Percentiles rank a stretch among this genome's conserved stretches.
phyloP scores from a whole-genome alignment of 2,113 vertebrate species.

The Campylomormyrus numenius region DNA sequence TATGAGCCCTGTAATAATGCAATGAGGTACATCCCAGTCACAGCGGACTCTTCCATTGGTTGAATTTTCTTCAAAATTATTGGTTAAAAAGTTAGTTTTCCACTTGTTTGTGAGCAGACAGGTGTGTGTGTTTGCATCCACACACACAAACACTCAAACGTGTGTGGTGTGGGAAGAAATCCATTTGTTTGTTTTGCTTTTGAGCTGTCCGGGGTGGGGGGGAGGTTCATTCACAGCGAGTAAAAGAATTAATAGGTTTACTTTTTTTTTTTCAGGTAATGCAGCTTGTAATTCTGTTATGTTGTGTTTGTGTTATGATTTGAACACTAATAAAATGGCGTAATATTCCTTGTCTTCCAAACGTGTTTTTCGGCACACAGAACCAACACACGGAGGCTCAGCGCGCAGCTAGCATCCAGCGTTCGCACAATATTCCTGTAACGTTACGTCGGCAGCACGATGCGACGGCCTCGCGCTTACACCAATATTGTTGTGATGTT shows the following conservation, averaged over 20 bases:
- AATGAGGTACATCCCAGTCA: not conserved
- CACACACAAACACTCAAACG: not conserved
- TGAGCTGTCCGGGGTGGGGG: conserved; percentile 43
- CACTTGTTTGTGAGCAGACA: not conserved
- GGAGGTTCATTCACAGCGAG: conserved; percentile 35
- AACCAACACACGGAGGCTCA: conserved; percentile 53
- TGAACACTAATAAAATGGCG: conserved; percentile 68
- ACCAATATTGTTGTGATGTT: conserved; percentile 55
- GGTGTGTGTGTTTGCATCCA: not conserved
- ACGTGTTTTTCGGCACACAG: conserved; percentile 58
- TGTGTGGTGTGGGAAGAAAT: not conserved
- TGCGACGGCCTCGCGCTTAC: conserved; percentile 47
- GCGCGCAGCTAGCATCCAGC: conserved; percentile 57
- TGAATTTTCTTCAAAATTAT: not conserved
- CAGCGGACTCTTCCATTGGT: not conserved
- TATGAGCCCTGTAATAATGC: not conserved
- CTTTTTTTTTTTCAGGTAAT: conserved; percentile 38
- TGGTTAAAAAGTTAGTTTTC: not conserved
- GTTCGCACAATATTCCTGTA: conserved; percentile 53
- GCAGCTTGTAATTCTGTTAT: conserved; percentile 41
- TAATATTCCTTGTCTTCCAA: conserved; percentile 82
- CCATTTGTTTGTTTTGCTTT: conserved; percentile 36
- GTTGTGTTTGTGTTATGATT: conserved; percentile 60
- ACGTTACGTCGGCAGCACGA: conserved; percentile 30
- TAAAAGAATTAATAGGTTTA: conserved; percentile 38